Percentiles rank a stretch among this genome's conserved stretches.
These are phyloP conservation scores for Sebastes vulpes DNA, from an alignment of 2,797 vertebrate genomes.

Conservation along the genomic window DNA sequence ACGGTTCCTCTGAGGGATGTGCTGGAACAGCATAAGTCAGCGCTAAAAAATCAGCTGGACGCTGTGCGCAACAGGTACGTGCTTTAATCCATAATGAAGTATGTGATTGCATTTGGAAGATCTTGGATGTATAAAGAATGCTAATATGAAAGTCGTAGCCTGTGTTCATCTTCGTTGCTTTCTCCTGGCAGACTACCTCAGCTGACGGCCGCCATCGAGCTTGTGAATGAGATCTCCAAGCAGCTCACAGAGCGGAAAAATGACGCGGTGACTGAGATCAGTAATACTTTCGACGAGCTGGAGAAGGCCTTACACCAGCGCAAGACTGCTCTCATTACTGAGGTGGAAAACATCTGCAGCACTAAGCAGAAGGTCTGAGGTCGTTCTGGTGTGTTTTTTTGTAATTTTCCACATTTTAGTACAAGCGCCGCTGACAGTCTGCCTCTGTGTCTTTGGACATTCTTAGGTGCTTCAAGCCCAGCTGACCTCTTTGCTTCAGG, in stretches of 20 bases:
- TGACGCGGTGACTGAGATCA: constrained; percentile 91
- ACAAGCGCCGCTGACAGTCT: neutral
- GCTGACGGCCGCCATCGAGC: constrained; percentile 91
- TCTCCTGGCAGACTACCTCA: constrained; percentile 88
- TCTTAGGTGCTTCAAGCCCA: constrained; percentile 91
- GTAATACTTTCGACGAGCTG: constrained; percentile 93
- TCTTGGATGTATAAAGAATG: neutral
- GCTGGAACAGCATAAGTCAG: constrained; percentile 94
- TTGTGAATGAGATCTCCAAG: constrained; percentile 93
- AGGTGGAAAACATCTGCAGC: constrained; percentile 91
- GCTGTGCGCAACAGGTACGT: constrained; percentile 90
- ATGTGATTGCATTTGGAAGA: neutral
- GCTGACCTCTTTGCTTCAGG: constrained; percentile 89
- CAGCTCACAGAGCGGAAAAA: constrained; percentile 92
- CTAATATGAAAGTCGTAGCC: neutral
- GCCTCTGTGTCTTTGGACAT: neutral
- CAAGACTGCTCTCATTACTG: constrained; percentile 89
- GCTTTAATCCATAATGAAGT: neutral
- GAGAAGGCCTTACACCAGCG: constrained; percentile 91
- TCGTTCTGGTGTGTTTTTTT: neutral
- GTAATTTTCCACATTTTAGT: neutral
- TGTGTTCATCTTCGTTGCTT: neutral
- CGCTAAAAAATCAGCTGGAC: constrained; percentile 93
- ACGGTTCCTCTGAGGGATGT: constrained; percentile 93
- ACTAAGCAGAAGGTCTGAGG: constrained; percentile 81